A percentile compares a stretch with the other conserved stretches of the same genome.
Conservation (phyloP, 2,888 invertebrate species). For the Heliconius hortense region DNA sequence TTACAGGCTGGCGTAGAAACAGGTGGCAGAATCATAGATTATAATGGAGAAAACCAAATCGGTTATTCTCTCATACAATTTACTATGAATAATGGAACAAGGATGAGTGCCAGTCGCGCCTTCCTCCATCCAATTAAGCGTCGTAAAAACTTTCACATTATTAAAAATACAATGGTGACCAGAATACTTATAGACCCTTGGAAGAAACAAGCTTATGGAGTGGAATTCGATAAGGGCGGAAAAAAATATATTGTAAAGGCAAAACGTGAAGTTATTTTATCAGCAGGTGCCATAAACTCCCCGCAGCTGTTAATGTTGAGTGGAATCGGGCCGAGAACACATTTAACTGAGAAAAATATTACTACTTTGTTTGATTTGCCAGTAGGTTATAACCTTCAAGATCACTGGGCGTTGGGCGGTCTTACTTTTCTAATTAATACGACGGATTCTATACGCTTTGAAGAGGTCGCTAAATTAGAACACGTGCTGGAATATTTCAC, state of each 20-base stretch:
- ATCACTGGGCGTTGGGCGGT: constrained; percentile 88
- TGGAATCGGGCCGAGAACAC: constrained; percentile 86
- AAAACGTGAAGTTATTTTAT: constrained; percentile 87
- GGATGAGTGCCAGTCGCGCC: constrained; percentile 88
- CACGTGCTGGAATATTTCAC: constrained; percentile 80
- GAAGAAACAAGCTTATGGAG: constrained; percentile 81
- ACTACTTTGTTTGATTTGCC: constrained; percentile 83
- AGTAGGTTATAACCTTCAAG: constrained; percentile 90
- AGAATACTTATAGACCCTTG: constrained; percentile 80
- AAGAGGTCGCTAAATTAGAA: constrained; percentile 63
- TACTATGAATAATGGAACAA: constrained; percentile 85
- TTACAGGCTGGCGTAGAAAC: constrained; percentile 83
- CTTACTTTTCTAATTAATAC: constrained; percentile 86
- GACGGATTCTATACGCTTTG: constrained; percentile 84
- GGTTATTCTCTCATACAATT: constrained; percentile 86
- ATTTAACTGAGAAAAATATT: constrained; percentile 82
- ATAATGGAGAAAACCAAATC: constrained; percentile 85
- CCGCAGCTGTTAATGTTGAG: constrained; percentile 92
- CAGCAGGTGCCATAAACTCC: constrained; percentile 89
- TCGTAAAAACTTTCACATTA: constrained; percentile 84
- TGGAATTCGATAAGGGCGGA: constrained; percentile 79
- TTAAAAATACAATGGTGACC: constrained; percentile 81
- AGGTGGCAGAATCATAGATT: constrained; percentile 84
- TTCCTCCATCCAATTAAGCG: constrained; percentile 83
- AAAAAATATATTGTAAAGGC: constrained; percentile 70